Evolutionary conservation across 1,140 invertebrate genomes (phyloP).

Genomic region (Cryptotermes secundus): DNA sequence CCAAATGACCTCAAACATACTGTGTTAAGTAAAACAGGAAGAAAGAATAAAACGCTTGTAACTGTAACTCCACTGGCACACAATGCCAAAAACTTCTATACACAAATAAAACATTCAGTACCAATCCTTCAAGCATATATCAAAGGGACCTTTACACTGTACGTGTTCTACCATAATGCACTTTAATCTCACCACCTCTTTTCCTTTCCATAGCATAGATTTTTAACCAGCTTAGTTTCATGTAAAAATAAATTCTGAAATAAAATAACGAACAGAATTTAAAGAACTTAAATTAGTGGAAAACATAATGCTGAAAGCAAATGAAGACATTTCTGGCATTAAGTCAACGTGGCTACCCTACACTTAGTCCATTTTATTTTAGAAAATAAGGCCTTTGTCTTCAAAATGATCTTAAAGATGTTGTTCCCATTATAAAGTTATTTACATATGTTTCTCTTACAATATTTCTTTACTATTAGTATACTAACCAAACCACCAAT

Average conservation of each 20-base stretch:
- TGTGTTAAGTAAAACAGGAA: neutral
- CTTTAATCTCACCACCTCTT: neutral
- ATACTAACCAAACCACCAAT: neutral
- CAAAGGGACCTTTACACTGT: too few species aligned
- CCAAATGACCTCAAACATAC: neutral
- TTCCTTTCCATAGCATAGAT: neutral
- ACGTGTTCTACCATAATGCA: neutral
- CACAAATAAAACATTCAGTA: neutral
- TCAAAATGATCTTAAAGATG: neutral
- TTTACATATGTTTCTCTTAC: neutral
- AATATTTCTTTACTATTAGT: neutral
- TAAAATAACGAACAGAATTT: neutral
- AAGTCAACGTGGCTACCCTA: neutral
- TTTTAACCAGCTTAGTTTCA: neutral
- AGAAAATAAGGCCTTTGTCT: neutral
- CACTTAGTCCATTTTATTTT: neutral
- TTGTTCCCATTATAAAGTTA: constrained; percentile 14
- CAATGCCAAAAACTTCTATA: neutral
- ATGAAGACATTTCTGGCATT: neutral
- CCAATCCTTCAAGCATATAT: neutral
- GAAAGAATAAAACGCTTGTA: neutral
- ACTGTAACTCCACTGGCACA: neutral
- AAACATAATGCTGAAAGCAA: neutral
- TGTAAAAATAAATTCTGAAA: constrained; percentile 4
- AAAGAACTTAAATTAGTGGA: neutral